Evolutionary conservation across 2,888 invertebrate genomes (phyloP), one percentile per base, ranked within the genome.

Genomic region (Brenthis daphne): DNA sequence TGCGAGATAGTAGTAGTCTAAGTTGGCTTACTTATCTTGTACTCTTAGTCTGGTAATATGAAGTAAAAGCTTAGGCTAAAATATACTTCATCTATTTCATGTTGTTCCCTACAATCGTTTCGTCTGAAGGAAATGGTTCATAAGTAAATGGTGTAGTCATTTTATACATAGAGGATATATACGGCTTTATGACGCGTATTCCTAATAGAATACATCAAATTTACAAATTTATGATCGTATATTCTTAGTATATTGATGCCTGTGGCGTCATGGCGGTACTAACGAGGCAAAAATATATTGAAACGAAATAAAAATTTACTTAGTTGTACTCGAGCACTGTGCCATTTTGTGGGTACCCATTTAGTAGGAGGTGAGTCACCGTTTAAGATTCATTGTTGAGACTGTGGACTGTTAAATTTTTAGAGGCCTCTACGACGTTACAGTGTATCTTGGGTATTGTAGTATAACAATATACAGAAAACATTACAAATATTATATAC

Each of bases 181-280:
- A 60, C 16, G 53, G 60, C 48, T 66, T 66, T 66, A 66, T 55
- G 66, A 57, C 8, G 20, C 53, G 48, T 60, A 60, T 66, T 29
- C 29, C 60, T 55, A 60, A 60, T 66, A 54, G 60, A 60, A 60
- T 57, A 66, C 50, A 60, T 66, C 60, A 55, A 60, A 66, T 43
- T 33, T 47, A 65, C 51, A 66, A 60, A 60, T 58, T 47, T 58
- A 60, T 48, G 16, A 48, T 33, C 66, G n/a, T 60, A 60, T 60
- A 60, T 50, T 3, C 16, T 60, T 60, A n/a, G 33, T 50, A 50
- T 33, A 33, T 60, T 60, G 29, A 50, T 50, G 60, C 48, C 50
- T 3, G 50, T 8, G 12, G 12, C 50, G 60, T 48, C 60, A 33
- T 50, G 48, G 60, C n/a, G 20, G 8, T 24, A 12, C n/a, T 29